phyloP scores from a whole-genome alignment of 2,113 vertebrate species.

The Lates calcarifer region DNA sequence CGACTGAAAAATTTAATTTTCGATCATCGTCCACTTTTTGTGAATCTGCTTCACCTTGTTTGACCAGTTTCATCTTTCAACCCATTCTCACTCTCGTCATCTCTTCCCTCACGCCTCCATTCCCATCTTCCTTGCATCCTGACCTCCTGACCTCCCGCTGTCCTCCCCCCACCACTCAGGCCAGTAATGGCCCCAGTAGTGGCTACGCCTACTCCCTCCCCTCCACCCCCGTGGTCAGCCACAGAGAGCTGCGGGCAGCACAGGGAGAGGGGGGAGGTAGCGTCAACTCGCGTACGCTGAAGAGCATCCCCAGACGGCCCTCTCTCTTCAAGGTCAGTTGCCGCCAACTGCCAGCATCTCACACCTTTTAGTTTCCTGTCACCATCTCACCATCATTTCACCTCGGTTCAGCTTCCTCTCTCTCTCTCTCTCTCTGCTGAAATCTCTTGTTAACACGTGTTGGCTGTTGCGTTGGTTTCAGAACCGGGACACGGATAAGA shows the following conservation, averaged over 20 bases:
- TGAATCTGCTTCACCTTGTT: neutral
- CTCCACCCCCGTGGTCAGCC: constrained; percentile 93
- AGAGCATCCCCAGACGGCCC: constrained; percentile 90
- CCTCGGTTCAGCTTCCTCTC: neutral
- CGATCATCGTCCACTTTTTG: constrained; percentile 26
- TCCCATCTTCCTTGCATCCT: neutral
- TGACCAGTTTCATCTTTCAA: constrained; percentile 25
- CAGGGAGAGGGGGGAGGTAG: constrained; percentile 82
- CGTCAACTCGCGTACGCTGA: constrained; percentile 86
- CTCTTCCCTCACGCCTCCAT: constrained; percentile 26
- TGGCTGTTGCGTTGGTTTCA: constrained; percentile 76
- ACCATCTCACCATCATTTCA: constrained; percentile 46
- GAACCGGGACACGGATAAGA: constrained; percentile 93
- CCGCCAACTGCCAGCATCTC: neutral
- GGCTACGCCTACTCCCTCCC: constrained; percentile 94
- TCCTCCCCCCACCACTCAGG: constrained; percentile 77
- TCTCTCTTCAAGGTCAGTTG: constrained; percentile 93
- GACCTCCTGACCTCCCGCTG: constrained; percentile 27
- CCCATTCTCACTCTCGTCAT: constrained; percentile 56
- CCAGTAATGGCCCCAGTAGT: constrained; percentile 91
- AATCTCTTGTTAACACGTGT: neutral
- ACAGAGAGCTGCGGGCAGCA: constrained; percentile 89
- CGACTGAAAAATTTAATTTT: constrained; percentile 3
- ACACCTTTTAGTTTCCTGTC: constrained; percentile 26
- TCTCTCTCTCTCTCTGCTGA: neutral